Evolutionary conservation across 2,797 vertebrate genomes (phyloP), one percentile per base, ranked within the genome.

Genomic region (Sus cebifrons): DNA sequence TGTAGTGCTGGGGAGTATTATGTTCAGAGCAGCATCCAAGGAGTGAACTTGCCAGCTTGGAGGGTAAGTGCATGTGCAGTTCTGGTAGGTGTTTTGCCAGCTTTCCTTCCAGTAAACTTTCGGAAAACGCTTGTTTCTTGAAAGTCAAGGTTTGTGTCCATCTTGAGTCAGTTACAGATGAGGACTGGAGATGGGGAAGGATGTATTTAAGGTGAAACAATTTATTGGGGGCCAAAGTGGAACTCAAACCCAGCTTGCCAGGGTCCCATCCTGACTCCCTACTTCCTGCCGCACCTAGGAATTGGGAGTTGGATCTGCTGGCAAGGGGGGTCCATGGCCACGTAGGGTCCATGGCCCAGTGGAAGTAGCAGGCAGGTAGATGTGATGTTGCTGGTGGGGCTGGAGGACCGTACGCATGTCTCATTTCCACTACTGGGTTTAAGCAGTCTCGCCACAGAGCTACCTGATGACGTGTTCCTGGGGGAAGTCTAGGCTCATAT

Each of bases 61-160:
- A 2, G 17, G 16, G 17, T 25, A 2, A 13, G 7, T 2, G 0
- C 9, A 0, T 3, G 1, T 0, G 4, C 3, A 1, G 1, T 82
- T 32, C 4, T 21, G 2, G 14, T 4, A 29, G 8, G 20, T 32
- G 21, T 10, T 71, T 49, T 49, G 62, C 62, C 49, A 9, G 8
- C 2, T 56, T 40, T 21, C 18, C 44, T 54, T 73, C n/a, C 40
- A 6, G 40, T 18, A 56, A 84, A 20, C 23, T 68, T 62, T 40
- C 58, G 29, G 70, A 27, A 84, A 75, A 20, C 3, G 20, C 5
- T 15, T 89, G n/a, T 71, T 91, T 91, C 70, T 62, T 87, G 60
- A 84, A 93, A 84, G 40, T 68, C 58, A 36, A 21, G 0, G 18
- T 56, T 6, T 75, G 62, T 18, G 3, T 65, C 32, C 25, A 15